Evolutionary conservation across 2,797 vertebrate genomes (phyloP).

Genomic region (Lepus townsendii): DNA sequence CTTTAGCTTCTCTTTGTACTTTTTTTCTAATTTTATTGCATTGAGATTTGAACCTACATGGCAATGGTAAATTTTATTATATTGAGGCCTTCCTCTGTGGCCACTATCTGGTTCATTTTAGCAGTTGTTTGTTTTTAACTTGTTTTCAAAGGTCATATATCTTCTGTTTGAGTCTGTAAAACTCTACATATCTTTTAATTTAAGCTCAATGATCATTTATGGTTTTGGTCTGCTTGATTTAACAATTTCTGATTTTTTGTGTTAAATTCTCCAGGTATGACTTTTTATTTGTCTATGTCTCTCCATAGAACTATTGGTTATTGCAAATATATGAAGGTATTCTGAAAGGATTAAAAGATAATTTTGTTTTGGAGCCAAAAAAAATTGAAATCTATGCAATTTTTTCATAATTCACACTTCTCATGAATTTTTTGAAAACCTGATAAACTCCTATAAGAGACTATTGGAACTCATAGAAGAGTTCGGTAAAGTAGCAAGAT

Average conservation of each 20-base stretch:
- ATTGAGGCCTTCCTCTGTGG: neutral
- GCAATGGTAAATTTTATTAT: neutral
- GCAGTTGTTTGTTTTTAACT: neutral
- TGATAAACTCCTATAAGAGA: no score
- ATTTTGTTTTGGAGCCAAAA: no score
- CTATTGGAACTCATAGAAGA: no score
- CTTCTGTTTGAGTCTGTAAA: neutral
- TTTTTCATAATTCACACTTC: no score
- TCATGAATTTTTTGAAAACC: no score
- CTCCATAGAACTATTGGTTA: neutral
- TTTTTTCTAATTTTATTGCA: conserved; percentile 18
- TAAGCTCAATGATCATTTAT: neutral
- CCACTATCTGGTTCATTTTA: neutral
- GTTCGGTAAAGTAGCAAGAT: no score
- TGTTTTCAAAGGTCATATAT: neutral
- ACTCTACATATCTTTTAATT: neutral
- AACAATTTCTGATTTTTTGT: neutral
- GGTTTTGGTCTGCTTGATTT: conserved; percentile 4
- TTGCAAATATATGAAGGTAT: neutral
- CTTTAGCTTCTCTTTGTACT: conserved; percentile 20
- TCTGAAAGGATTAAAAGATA: no score
- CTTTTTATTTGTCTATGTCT: neutral
- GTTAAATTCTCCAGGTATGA: neutral
- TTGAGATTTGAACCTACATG: neutral
- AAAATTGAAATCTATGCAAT: no score